Conservation (phyloP, 2,888 invertebrate species). For the Atethmia centrago region DNA sequence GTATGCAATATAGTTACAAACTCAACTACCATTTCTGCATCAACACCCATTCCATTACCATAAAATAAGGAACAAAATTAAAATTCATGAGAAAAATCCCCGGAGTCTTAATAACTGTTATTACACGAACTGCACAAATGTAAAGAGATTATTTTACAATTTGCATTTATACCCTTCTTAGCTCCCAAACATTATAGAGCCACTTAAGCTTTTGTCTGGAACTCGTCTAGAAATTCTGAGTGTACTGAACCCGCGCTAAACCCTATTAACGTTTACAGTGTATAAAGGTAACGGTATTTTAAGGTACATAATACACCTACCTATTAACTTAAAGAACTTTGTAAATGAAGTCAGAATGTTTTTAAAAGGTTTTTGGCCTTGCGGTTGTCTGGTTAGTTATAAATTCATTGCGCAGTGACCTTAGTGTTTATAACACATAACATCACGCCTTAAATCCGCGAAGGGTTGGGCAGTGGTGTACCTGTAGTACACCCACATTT, state of each 20-base stretch:
- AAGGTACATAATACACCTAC: not conserved
- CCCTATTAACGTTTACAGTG: constrained; percentile 34
- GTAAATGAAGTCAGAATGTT: constrained; percentile 23
- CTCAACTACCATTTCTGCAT: not conserved
- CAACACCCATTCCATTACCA: constrained; percentile 1
- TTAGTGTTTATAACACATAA: not conserved
- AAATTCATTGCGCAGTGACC: not conserved
- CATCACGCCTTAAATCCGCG: too few relatives aligned
- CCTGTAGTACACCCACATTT: too few relatives aligned
- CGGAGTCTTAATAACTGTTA: constrained; percentile 14
- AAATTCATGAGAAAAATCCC: constrained; percentile 38
- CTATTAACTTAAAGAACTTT: constrained; percentile 23
- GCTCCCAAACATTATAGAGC: constrained; percentile 36
- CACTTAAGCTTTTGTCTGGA: constrained; percentile 39
- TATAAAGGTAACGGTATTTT: constrained; percentile 25
- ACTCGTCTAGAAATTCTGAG: constrained; percentile 35
- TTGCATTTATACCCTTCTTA: constrained; percentile 51
- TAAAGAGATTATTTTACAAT: constrained; percentile 49
- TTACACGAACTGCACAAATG: constrained; percentile 30
- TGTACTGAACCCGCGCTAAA: constrained; percentile 49
- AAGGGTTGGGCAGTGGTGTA: too few relatives aligned
- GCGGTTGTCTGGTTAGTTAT: constrained; percentile 21
- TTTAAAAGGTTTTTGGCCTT: constrained; percentile 6
- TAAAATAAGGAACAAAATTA: constrained; percentile 21
- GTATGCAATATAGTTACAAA: not conserved